Percentiles rank a stretch among this genome's conserved stretches.
phyloP scores from a whole-genome alignment of 2,113 vertebrate genomes.

The Dipodomys merriami region DNA sequence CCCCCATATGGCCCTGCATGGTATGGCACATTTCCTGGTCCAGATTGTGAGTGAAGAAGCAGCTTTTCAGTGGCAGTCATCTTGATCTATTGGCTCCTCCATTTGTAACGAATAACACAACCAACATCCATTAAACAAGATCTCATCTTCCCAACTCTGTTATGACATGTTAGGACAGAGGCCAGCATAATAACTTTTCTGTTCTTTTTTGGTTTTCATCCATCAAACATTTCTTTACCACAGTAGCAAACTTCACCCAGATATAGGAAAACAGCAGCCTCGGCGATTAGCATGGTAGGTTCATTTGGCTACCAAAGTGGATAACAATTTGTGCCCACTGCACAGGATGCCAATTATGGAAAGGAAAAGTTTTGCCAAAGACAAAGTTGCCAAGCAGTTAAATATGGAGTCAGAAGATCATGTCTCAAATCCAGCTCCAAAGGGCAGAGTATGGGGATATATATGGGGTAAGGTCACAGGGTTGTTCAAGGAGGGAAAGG shows the following conservation, averaged over 20 bases:
- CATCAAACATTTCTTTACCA: neutral
- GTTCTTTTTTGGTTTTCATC: neutral
- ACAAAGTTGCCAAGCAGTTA: neutral
- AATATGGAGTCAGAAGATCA: neutral
- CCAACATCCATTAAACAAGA: neutral
- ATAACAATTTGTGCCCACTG: too few species aligned
- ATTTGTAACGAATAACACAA: neutral
- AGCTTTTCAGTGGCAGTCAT: neutral
- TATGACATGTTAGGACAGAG: accelerated
- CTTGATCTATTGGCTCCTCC: neutral
- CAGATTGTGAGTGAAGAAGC: neutral
- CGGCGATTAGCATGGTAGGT: neutral
- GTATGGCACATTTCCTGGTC: neutral
- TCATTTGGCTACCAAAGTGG: neutral
- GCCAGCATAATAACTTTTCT: neutral
- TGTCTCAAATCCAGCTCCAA: neutral
- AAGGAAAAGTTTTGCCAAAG: neutral
- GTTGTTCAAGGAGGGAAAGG: neutral
- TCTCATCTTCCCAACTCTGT: neutral
- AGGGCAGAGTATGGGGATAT: neutral
- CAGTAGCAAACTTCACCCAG: neutral
- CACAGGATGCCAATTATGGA: too few species aligned
- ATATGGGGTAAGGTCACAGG: neutral
- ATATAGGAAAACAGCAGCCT: neutral
- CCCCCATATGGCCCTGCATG: neutral